Base-by-base conservation (phyloP, 2,888 invertebrate species). In the Leucoma salicis region DNA sequence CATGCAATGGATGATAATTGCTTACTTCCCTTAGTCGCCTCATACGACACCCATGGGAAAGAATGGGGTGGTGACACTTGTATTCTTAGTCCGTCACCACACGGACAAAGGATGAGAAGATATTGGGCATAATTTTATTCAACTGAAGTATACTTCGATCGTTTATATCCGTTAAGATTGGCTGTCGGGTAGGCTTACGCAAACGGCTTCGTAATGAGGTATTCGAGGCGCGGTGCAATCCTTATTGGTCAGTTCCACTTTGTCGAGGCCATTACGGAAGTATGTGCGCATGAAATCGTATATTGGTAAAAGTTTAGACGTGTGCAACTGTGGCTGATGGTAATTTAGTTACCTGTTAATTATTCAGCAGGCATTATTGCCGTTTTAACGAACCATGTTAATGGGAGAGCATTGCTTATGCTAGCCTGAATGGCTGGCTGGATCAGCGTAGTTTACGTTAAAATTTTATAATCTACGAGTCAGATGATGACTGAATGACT, bases 161-260 rank as follows among this genome's bases (percentile, higher is more conserved):
- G 63, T 63, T 2, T 21, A 63, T 69, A 71, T 72, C 68, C 74
- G 71, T n/a, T n/a, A n/a, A n/a, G n/a, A n/a, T n/a, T n/a, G n/a
- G n/a, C n/a, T n/a, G n/a, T n/a, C n/a, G n/a, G n/a, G 68, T 7
- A 29, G 15, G 24, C 12, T 83, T 81, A 74, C 78, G 80, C 76
- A 82, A 83, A 58, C 53, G 53, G 49, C 53, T 72, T 67, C 58
- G 68, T 51, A 65, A 51, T 45, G 48, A 51, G 76, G 82, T 76
- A 81, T 80, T 68, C 65, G 54, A 78, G 83, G 83, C 65, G 79
- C 70, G 79, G 80, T 65, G 46, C 43, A 51, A 63, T 71, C 74
- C 77, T 72, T 75, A 70, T 62, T 68, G 58, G 71, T 52, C 36
- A 38, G 31, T 49, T 39, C 53, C 56, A 50, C 34, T 38, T 49